A percentile compares a stretch with the other conserved stretches of the same genome.
phyloP scores from a whole-genome alignment of 2,797 vertebrate species.

The Thaleichthys pacificus region DNA sequence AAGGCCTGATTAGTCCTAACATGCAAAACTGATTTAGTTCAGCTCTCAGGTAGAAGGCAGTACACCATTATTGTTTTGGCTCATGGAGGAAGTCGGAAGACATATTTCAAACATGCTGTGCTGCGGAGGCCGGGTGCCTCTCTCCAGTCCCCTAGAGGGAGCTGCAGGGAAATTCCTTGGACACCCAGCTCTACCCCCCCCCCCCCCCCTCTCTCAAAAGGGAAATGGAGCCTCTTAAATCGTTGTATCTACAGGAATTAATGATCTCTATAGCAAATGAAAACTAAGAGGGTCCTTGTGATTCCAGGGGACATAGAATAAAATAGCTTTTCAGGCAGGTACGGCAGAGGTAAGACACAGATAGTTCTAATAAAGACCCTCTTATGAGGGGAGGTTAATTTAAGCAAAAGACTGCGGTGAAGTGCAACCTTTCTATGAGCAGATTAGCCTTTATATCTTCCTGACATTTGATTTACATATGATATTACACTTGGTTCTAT shows the following conservation, averaged over 20 bases:
- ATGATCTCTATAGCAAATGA: not conserved
- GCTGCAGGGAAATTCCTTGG: constrained; percentile 57
- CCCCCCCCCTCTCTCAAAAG: not conserved
- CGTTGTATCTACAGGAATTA: not conserved
- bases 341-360: constrained; percentile 12
- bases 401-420: not conserved
- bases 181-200: constrained; percentile 9
- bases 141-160: constrained; percentile 66
- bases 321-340: not conserved
- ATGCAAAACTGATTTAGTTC: constrained; percentile 38
- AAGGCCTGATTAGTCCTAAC: constrained; percentile 52
- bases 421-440: constrained; percentile 44
- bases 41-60: constrained; percentile 30
- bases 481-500: constrained; percentile 50
- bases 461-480: constrained; percentile 64
- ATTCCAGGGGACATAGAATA: not conserved
- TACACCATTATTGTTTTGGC: constrained; percentile 37
- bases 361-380: constrained; percentile 13
- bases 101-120: constrained; percentile 3
- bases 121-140: constrained; percentile 20
- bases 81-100: constrained; percentile 18
- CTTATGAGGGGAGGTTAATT: constrained; percentile 36
- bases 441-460: constrained; percentile 49
- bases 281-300: not conserved
- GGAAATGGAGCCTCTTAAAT: constrained; percentile 4